Percentiles rank a stretch among this genome's conserved stretches.
Evolutionary conservation across 2,797 vertebrate species (phyloP).

Genomic region (Urocyon cinereoargenteus): DNA sequence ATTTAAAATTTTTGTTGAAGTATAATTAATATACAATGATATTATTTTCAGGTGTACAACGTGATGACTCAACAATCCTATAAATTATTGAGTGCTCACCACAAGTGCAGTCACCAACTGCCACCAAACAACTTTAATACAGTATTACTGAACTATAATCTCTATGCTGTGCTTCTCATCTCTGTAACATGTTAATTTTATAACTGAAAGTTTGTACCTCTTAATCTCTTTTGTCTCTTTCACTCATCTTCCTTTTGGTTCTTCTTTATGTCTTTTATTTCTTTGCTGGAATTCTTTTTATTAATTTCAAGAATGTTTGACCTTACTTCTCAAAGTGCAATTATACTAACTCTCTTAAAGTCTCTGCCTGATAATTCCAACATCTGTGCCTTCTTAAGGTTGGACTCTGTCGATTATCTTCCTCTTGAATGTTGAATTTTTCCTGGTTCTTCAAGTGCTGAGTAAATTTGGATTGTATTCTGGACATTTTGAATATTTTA

Average conservation of each 20-base stretch:
- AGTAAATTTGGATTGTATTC: neutral
- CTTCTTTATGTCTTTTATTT: neutral
- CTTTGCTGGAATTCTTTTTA: neutral
- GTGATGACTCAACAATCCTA: neutral
- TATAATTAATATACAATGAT: neutral
- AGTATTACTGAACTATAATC: neutral
- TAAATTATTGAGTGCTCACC: neutral
- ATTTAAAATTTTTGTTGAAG: neutral
- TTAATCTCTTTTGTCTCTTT: neutral
- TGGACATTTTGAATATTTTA: neutral
- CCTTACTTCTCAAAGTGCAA: neutral
- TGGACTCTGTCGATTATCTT: neutral
- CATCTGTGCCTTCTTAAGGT: neutral
- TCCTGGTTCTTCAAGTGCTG: neutral
- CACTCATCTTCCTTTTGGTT: neutral
- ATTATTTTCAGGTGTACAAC: neutral
- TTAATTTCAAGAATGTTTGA: neutral
- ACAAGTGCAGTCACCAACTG: neutral
- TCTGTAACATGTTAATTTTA: neutral
- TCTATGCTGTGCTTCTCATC: neutral
- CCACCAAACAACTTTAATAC: neutral
- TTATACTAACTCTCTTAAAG: neutral
- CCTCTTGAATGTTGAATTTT: neutral
- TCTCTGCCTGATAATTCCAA: neutral
- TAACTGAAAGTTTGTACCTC: neutral